Base-by-base conservation (phyloP, 2,888 invertebrate genomes). In the Gymnosoma rotundatum region DNA sequence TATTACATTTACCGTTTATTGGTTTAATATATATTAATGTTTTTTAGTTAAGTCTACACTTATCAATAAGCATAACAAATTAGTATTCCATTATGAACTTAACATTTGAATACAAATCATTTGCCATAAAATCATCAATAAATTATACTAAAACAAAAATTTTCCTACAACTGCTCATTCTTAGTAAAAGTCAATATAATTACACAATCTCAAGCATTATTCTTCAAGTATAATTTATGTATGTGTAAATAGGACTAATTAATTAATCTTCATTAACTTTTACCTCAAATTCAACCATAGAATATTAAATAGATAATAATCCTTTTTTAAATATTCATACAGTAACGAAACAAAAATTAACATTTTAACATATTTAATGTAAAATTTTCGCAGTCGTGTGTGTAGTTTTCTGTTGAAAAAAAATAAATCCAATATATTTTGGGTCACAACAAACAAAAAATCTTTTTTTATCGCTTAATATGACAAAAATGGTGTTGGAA, bases 211-310 rank as follows among this genome's bases (percentile, higher is more conserved):
- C 21, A 9, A 20, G 14, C 7, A 20, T 38, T 25, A 16, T 42
- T 14, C 16, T 63, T 8, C 4, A 45, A 25, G 21, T 63, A 63
- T 10, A 7, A 45, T n/a, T 45, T 16, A 25, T 58, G 12, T 4
- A 2, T 42, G 42, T 42, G 42, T 52, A 21, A 38, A 38, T 50
- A 36, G 36, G 1, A 73, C 42, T 69, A 52, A 78, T 78, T 69
- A 60, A 52, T 61, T 69, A 78, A 78, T 52, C 18, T 18, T 61
- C 50, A 78, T 69, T 78, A 69, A 61, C 42, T 69, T 78, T 61
- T 42, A 42, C 60, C 76, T 52, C 42, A 78, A 69, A 69, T 78
- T 61, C 3, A 61, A 32, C 38, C 36, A 36, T 21, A 48, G 56
- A 75, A 66, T 75, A 48, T 56, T 66, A 48, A 7, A 32, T 32